A percentile compares a stretch with the other conserved stretches of the same genome.
Evolutionary conservation across 2,113 vertebrate species (phyloP).

Genomic region (Collichthys lucidus): DNA sequence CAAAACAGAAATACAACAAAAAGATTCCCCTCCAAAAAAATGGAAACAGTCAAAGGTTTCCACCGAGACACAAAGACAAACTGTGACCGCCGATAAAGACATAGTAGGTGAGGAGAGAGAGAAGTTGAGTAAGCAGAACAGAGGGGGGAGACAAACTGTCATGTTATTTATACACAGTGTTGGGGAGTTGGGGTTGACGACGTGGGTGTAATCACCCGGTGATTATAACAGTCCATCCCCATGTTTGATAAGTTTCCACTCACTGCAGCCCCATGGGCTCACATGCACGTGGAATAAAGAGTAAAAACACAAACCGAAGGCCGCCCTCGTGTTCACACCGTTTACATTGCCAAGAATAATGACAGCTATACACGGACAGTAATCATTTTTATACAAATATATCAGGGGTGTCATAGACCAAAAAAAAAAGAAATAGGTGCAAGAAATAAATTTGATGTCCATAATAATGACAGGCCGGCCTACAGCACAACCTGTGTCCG

Average conservation of each 20-base stretch:
- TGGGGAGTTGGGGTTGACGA: constrained; percentile 24
- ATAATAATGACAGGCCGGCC: constrained; percentile 51
- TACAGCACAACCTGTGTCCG: constrained; percentile 48
- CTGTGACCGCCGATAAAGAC: constrained; percentile 80
- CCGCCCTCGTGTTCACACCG: constrained; percentile 43
- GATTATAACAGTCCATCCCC: constrained; percentile 73
- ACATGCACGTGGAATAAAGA: constrained; percentile 51
- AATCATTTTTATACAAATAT: constrained; percentile 76
- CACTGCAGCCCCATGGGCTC: constrained; percentile 51
- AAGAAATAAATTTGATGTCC: constrained; percentile 61
- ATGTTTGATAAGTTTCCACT: constrained; percentile 62
- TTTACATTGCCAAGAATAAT: constrained; percentile 54
- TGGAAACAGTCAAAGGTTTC: constrained; percentile 78
- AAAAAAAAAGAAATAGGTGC: constrained; percentile 37
- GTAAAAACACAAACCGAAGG: constrained; percentile 61
- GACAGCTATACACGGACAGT: constrained; percentile 69
- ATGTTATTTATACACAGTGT: constrained; percentile 72
- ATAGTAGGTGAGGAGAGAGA: constrained; percentile 67
- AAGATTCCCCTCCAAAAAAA: constrained; percentile 81
- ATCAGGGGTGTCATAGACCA: constrained; percentile 48
- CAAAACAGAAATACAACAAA: constrained; percentile 77
- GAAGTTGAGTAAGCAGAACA: constrained; percentile 47
- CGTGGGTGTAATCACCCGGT: constrained; percentile 55
- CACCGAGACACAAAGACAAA: constrained; percentile 77
- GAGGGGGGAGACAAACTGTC: constrained; percentile 61